These are phyloP conservation scores for Furcula furcula DNA, from an alignment of 2,888 invertebrate genomes.

Conservation along the genomic window DNA sequence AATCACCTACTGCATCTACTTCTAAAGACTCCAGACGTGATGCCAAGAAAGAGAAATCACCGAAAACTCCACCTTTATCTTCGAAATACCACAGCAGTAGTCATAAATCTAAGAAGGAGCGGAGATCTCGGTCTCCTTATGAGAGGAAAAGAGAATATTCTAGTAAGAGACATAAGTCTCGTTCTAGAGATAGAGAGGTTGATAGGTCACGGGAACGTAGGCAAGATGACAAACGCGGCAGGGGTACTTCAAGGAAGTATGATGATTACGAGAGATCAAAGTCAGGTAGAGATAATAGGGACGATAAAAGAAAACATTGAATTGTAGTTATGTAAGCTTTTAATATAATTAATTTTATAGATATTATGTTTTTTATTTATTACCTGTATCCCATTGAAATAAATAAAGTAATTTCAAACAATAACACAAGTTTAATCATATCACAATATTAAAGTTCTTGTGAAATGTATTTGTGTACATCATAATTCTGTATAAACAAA, in stretches of 20 bases:
- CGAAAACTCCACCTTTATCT: constrained; percentile 74
- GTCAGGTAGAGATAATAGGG: constrained; percentile 61
- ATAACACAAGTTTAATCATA: no score
- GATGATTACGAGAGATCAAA: constrained; percentile 75
- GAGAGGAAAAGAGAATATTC: constrained; percentile 73
- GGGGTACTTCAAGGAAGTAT: constrained; percentile 63
- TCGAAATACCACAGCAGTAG: constrained; percentile 71
- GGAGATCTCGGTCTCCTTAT: constrained; percentile 73
- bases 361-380: no score
- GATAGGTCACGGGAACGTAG: constrained; percentile 67
- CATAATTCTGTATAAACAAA: no score
- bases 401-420: no score
- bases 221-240: constrained; percentile 61
- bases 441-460: no score
- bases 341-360: background rate
- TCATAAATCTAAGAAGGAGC: constrained; percentile 70
- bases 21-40: constrained; percentile 71
- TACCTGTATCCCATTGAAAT: no score
- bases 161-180: constrained; percentile 71
- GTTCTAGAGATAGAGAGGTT: constrained; percentile 66
- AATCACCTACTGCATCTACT: constrained; percentile 69
- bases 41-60: constrained; percentile 70
- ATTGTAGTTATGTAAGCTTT: constrained; percentile 2
- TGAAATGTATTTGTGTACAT: no score
- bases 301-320: constrained; percentile 70